Evolutionary conservation across 2,888 invertebrate species (phyloP).

Genomic region (Nemoura dubitans): DNA sequence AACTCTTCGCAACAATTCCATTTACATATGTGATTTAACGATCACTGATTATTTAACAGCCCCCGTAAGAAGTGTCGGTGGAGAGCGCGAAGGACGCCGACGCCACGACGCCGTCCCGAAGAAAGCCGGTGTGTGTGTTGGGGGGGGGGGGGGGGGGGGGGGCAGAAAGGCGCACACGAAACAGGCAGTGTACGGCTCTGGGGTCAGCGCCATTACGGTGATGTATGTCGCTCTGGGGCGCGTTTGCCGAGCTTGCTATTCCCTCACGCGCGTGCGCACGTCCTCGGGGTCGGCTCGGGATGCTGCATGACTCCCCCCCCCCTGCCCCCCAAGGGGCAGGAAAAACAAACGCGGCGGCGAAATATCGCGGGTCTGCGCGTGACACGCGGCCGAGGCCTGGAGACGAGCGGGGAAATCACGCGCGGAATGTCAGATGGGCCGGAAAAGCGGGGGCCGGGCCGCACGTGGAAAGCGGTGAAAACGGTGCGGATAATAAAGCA

Average conservation of each 20-base stretch:
- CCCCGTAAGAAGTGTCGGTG: not conserved
- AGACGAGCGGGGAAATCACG: constrained; percentile 23
- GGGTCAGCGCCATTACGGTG: constrained; percentile 32
- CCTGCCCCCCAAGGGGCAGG: not conserved
- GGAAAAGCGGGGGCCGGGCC: constrained; percentile 20
- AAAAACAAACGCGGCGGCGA: not conserved
- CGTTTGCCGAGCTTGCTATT: not conserved
- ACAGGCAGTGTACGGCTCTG: not conserved
- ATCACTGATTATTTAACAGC: not conserved
- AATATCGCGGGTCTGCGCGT: not conserved
- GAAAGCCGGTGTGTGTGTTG: too few species aligned
- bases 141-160: too few species aligned
- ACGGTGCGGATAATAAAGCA: constrained; percentile 27
- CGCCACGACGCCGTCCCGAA: not conserved
- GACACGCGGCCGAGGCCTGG: not conserved
- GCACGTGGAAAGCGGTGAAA: not conserved
- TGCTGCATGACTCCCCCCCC: not conserved
- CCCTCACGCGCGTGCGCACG: too few species aligned
- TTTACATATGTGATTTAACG: not conserved
- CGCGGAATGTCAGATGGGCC: constrained; percentile 33
- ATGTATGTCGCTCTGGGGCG: not conserved
- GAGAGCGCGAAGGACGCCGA: not conserved
- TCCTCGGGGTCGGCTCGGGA: not conserved
- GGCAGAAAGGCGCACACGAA: not conserved
- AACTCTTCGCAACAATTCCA: not conserved